Evolutionary conservation across 92 coral and sea anemone species (phyloP).

Genomic region (Pocillopora grandis): DNA sequence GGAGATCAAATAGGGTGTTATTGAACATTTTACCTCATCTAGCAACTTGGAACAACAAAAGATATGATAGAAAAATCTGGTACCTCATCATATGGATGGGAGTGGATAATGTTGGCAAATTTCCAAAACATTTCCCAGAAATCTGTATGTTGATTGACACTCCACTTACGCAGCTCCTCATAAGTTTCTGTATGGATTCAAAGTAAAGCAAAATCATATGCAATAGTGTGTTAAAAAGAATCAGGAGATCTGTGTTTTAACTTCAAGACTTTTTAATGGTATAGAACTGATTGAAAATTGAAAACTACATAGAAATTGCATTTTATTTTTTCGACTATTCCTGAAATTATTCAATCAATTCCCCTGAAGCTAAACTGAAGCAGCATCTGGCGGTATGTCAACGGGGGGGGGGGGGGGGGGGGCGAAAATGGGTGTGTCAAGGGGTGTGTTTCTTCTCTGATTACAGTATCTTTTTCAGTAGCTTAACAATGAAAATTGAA

Average conservation of each 20-base stretch:
- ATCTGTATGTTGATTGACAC: slow-evolving; percentile 59
- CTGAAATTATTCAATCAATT: too few species aligned
- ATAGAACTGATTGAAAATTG: too few species aligned
- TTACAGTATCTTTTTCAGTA: not conserved
- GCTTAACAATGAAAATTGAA: not conserved
- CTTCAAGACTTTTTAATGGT: too few species aligned
- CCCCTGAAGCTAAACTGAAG: too few species aligned
- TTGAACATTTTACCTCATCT: too few species aligned
- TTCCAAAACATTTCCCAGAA: slow-evolving; percentile 96
- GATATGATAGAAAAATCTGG: slow-evolving; percentile 1
- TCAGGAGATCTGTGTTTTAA: too few species aligned
- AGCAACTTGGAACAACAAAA: too few species aligned
- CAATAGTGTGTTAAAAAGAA: not conserved
- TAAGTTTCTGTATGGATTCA: slow-evolving; percentile 65
- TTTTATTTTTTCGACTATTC: too few species aligned
- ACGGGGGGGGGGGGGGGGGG: not conserved
- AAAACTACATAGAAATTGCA: too few species aligned
- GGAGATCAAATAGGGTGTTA: too few species aligned
- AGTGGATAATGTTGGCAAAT: slow-evolving; percentile 75
- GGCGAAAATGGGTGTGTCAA: slow-evolving; percentile 21
- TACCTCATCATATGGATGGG: slow-evolving; percentile 88
- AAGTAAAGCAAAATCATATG: not conserved
- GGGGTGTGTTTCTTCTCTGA: not conserved
- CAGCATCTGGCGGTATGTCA: too few species aligned
- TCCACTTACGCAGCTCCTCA: slow-evolving; percentile 87